Conservation (phyloP, 2,797 vertebrate species). For the Myripristis murdjan region DNA sequence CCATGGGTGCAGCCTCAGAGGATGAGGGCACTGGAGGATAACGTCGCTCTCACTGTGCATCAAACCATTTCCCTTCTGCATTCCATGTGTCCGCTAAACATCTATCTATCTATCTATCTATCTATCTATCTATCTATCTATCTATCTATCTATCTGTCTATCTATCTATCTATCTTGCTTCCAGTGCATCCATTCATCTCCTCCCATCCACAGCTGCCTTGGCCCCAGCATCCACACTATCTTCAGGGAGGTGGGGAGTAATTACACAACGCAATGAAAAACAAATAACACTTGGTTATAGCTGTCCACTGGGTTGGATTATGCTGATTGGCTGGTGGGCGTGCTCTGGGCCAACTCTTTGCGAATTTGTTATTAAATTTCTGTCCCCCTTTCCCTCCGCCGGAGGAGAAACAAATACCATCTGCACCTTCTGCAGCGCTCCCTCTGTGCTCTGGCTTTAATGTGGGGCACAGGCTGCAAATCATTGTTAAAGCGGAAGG, state of each 20-base stretch:
- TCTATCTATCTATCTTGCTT: conserved; percentile 26
- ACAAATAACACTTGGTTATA: conserved; percentile 66
- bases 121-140: conserved; percentile 29
- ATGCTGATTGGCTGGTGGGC: conserved; percentile 53
- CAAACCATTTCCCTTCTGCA: not conserved
- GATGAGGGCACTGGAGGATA: no score
- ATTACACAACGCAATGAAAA: conserved; percentile 66
- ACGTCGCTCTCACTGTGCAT: not conserved
- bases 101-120: conserved; percentile 28
- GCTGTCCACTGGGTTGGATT: conserved; percentile 55
- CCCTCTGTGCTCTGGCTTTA: conserved; percentile 51
- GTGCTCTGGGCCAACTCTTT: conserved; percentile 37
- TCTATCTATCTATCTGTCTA: conserved; percentile 22
- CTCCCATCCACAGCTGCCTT: conserved; percentile 45
- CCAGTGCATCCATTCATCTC: not conserved
- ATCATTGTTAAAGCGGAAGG: conserved; percentile 53
- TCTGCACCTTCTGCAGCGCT: conserved; percentile 65
- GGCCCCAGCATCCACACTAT: conserved; percentile 16
- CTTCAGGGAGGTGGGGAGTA: conserved; percentile 40
- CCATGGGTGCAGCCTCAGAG: no score
- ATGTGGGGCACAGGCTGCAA: conserved; percentile 57
- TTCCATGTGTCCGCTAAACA: conserved; percentile 2
- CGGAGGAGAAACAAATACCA: conserved; percentile 65
- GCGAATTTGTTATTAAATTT: conserved; percentile 64
- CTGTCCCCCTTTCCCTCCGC: conserved; percentile 45